phyloP scores from a whole-genome alignment of 2,113 vertebrate genomes.

The Setophaga coronata region DNA sequence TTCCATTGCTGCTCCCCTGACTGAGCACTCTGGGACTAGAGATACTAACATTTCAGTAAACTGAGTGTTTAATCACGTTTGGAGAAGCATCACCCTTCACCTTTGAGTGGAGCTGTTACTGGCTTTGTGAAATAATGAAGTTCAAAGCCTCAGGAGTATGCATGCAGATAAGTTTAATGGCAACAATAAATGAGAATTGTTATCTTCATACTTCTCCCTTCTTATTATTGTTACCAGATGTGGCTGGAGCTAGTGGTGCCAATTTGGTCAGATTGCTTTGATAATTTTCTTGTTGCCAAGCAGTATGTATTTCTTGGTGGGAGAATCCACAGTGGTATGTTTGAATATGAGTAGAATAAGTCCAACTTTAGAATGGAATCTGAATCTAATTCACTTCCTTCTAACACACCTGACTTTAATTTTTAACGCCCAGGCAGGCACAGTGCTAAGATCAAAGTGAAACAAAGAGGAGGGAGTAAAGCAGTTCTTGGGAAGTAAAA shows the following conservation, averaged over 20 bases:
- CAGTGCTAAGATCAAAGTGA: constrained; percentile 50
- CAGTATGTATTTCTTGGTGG: constrained; percentile 47
- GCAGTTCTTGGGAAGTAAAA: constrained; percentile 23
- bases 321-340: constrained; percentile 22
- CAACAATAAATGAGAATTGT: constrained; percentile 58
- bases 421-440: constrained; percentile 34
- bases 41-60: not conserved
- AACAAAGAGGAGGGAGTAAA: not conserved
- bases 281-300: constrained; percentile 52
- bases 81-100: constrained; percentile 5
- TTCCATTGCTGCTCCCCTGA: not conserved
- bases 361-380: constrained; percentile 48
- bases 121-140: constrained; percentile 1
- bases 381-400: constrained; percentile 50
- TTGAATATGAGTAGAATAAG: constrained; percentile 13
- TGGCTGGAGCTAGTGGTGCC: not conserved
- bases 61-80: not conserved
- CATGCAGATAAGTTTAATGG: constrained; percentile 37
- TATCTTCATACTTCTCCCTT: constrained; percentile 45
- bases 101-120: not conserved
- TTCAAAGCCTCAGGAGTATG: constrained; percentile 4
- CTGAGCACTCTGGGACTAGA: not conserved
- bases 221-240: constrained; percentile 51
- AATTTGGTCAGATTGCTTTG: constrained; percentile 60
- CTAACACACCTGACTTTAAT: constrained; percentile 60